Conservation (phyloP, 92 coral and sea anemone species). For the Chrysogorgia sp. region DNA sequence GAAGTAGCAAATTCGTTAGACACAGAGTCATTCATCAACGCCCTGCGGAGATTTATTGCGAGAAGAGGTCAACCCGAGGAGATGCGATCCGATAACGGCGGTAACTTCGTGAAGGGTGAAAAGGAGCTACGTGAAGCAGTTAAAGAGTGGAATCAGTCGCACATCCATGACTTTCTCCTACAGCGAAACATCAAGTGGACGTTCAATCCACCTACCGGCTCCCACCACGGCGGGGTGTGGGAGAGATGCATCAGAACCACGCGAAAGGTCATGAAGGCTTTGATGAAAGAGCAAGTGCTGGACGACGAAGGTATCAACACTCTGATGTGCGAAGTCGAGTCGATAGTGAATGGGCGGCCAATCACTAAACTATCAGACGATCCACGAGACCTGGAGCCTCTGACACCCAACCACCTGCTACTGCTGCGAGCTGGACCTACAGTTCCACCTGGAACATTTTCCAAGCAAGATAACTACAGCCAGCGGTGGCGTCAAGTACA, state of each 20-base stretch:
- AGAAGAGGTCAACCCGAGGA: conserved; percentile 57
- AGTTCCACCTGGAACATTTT: conserved; percentile 48
- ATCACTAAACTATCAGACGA: conserved; percentile 46
- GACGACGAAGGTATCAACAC: conserved; percentile 64
- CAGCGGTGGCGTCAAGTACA: conserved; percentile 60
- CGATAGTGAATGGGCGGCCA: conserved; percentile 58
- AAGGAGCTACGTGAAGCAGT: conserved; percentile 58
- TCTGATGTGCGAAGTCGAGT: conserved; percentile 64
- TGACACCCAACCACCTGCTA: conserved; percentile 59
- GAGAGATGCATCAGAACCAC: conserved; percentile 64
- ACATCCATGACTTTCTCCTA: conserved; percentile 52
- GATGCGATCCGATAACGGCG: conserved; percentile 67
- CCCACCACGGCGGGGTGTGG: conserved; percentile 71
- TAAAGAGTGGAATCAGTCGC: conserved; percentile 53
- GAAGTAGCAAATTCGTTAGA: conserved; percentile 55
- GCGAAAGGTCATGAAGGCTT: conserved; percentile 62
- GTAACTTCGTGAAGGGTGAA: conserved; percentile 52
- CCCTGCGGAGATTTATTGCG: conserved; percentile 49
- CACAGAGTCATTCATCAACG: conserved; percentile 53
- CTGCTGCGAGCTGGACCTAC: conserved; percentile 39
- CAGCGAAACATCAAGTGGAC: conserved; percentile 58
- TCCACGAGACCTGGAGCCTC: conserved; percentile 40
- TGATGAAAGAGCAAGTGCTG: conserved; percentile 52
- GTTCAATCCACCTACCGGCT: conserved; percentile 68
- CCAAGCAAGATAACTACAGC: conserved; percentile 35